Conservation (phyloP, 2,888 invertebrate species). For the Alloscopus bannaensis region DNA sequence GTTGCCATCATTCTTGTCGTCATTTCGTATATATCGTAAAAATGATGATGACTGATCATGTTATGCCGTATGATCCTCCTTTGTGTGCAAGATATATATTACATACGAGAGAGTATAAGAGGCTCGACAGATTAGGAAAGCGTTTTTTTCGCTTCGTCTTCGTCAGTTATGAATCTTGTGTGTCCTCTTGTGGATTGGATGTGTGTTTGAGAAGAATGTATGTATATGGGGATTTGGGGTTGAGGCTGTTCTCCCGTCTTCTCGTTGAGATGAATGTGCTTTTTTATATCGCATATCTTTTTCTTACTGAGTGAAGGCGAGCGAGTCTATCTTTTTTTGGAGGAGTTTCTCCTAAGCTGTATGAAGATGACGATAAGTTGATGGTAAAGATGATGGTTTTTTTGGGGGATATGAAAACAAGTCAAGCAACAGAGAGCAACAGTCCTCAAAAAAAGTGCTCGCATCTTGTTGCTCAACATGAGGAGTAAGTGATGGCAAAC, state of each 20-base stretch:
- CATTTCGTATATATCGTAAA: neutral
- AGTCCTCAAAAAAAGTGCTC: slow-evolving; percentile 26
- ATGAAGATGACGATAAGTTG: neutral
- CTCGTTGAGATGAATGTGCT: neutral
- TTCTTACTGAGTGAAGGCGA: slow-evolving; percentile 59
- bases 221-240: slow-evolving; percentile 33
- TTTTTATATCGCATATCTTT: neutral
- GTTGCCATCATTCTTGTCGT: neutral
- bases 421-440: slow-evolving; percentile 24
- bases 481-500: too few relatives aligned
- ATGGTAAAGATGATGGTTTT: neutral
- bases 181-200: slow-evolving; percentile 1
- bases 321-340: slow-evolving; percentile 40
- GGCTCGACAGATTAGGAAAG: neutral
- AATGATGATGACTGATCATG: neutral
- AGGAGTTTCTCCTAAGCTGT: neutral
- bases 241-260: neutral
- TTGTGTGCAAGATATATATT: neutral
- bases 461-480: neutral
- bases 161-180: slow-evolving; percentile 1
- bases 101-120: slow-evolving; percentile 8
- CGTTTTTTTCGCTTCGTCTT: neutral
- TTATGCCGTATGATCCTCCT: too few relatives aligned
- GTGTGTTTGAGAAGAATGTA: neutral
- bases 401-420: slow-evolving; percentile 21